A percentile compares a stretch with the other conserved stretches of the same genome.
phyloP scores from a whole-genome alignment of 2,888 invertebrate genomes.

The Tiliacea aurago region DNA sequence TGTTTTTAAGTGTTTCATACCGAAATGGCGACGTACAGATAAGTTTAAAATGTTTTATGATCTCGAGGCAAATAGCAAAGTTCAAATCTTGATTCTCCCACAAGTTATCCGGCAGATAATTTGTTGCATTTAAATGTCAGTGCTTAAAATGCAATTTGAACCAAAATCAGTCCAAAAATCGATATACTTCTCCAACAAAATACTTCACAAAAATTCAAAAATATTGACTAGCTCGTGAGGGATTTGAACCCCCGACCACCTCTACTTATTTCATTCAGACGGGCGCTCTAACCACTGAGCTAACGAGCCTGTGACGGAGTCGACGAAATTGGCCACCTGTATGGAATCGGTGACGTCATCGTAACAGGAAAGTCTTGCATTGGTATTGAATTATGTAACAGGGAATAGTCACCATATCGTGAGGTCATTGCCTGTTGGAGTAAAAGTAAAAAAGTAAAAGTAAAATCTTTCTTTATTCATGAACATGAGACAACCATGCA shows the following conservation, averaged over 20 bases:
- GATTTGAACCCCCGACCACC: slow-evolving; percentile 43
- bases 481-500: too few species aligned
- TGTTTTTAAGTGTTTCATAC: slow-evolving; percentile 22
- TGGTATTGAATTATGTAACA: background rate
- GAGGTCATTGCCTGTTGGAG: background rate
- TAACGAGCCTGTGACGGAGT: background rate
- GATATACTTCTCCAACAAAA: background rate
- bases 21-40: slow-evolving; percentile 15
- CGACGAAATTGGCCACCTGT: accelerated
- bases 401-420: background rate
- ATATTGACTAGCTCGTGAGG: slow-evolving; percentile 12
- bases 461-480: too few species aligned
- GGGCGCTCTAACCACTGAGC: slow-evolving; percentile 38
- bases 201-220: background rate
- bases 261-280: accelerated
- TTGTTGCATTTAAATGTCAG: background rate
- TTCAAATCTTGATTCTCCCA: background rate
- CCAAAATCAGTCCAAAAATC: too few species aligned
- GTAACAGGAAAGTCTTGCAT: background rate
- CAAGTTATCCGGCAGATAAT: too few species aligned
- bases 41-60: slow-evolving; percentile 4
- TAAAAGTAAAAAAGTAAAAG: too few species aligned
- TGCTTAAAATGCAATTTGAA: background rate
- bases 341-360: background rate
- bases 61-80: background rate